These are phyloP conservation scores for Crypturellus tataupa DNA, from an alignment of 2,797 vertebrate genomes.

Conservation along the genomic window DNA sequence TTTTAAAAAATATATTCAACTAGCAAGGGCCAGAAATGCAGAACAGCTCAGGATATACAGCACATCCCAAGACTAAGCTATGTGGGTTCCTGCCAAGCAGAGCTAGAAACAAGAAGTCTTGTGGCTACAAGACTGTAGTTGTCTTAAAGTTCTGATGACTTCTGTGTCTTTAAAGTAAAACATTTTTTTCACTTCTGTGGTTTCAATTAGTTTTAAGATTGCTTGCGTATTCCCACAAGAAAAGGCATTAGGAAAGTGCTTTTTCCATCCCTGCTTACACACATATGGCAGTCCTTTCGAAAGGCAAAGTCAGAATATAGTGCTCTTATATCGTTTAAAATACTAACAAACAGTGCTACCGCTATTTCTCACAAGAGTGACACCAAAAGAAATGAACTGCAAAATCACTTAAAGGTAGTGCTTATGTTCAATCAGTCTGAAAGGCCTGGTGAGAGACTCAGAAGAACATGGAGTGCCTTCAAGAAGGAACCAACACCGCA, in stretches of 20 bases:
- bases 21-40: background rate
- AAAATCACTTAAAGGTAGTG: background rate
- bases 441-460: background rate
- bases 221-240: background rate
- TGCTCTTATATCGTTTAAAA: background rate
- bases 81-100: background rate
- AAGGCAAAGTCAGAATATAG: background rate
- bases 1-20: background rate
- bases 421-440: background rate
- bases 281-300: background rate
- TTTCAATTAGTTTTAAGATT: background rate
- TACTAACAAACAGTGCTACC: background rate
- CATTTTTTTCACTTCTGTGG: background rate
- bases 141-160: background rate
- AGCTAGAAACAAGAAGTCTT: background rate
- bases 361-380: background rate
- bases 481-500: background rate
- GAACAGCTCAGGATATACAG: background rate
- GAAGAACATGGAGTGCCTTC: background rate
- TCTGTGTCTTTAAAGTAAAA: background rate
- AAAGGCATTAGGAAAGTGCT: background rate
- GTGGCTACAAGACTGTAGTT: accelerated
- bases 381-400: background rate
- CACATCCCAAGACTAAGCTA: background rate
- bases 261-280: background rate